Base-by-base conservation (phyloP, 2,113 vertebrate genomes). In the Elephas maximus region DNA sequence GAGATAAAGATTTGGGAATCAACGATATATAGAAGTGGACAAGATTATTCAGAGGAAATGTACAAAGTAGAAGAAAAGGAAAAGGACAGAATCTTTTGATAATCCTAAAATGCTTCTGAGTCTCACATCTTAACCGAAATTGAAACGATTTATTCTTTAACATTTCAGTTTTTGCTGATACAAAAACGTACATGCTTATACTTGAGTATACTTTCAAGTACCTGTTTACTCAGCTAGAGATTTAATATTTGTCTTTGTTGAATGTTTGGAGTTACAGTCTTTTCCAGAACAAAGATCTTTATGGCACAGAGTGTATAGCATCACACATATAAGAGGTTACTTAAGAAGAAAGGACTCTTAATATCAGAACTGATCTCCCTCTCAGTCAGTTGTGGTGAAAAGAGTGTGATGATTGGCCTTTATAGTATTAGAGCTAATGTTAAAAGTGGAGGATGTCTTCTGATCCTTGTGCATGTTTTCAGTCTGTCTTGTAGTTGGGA, bases 201-300 rank as follows among this genome's bases (percentile, higher is more conserved):
- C 30, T 93, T 96, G 41, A 90, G 71, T 94, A 30, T 84, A 94
- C 86, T 91, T 96, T 78, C 51, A 94, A 88, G 44, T 91, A 88
- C 65, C 51, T 91, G 15, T 89, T 93, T 93, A 91, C 21, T 94
- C 71, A 92, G 90, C 90, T 96, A 51, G 41, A 96, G 33, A 80
- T 88, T 80, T 71, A 57, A 60, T 88, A n/a, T 93, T 92, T 96
- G 26, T 94, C 74, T 96, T 91, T 94, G 51, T 81, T 82, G 48
- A 81, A 91, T 93, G 57, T 93, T 93, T 92, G 65, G 69, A 62
- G 44, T 90, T 84, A 93, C 33, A 97, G 1, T 45, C 26, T 77
- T 63, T 94, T 69, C 48, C 90, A 62, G 41, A 89, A 53, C 37
- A 95, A 94, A 93, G 57, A 89, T 65, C 53, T 87, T 5, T 82